Percentiles rank a stretch among this genome's conserved stretches.
Conservation (phyloP, 2,888 invertebrate species). For the Melieria omissa region DNA sequence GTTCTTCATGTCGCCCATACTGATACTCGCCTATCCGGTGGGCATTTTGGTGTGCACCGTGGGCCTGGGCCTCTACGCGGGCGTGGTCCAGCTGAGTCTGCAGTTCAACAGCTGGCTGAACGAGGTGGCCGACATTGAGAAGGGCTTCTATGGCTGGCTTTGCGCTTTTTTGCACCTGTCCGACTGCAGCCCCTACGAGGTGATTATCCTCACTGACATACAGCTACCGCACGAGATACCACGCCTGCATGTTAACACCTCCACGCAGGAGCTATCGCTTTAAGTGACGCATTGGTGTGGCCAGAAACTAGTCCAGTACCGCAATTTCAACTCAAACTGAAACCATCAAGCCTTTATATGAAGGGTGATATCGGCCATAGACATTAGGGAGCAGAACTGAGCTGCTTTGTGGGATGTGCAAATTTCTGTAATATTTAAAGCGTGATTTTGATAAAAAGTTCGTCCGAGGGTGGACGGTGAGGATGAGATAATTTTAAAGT, state of each 20-base stretch:
- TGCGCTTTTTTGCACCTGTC: conserved; percentile 75
- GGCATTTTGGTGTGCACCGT: conserved; percentile 75
- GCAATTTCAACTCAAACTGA: conserved; percentile 24
- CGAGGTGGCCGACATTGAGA: conserved; percentile 79
- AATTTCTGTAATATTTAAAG: not conserved
- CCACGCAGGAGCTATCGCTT: conserved; percentile 66
- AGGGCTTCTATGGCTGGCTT: conserved; percentile 83
- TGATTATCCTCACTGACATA: conserved; percentile 70
- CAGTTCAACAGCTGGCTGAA: conserved; percentile 76
- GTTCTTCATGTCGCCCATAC: conserved; percentile 74
- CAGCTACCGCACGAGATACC: conserved; percentile 53
- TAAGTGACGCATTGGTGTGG: conserved; percentile 44
- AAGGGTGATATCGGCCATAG: conserved; percentile 8
- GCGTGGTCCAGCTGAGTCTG: conserved; percentile 76
- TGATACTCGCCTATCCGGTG: conserved; percentile 77
- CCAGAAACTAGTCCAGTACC: not conserved
- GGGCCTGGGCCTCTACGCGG: conserved; percentile 76
- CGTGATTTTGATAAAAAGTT: not conserved
- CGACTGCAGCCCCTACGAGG: conserved; percentile 80
- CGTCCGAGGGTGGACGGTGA: conserved; percentile 27
- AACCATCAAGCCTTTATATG: conserved; percentile 34
- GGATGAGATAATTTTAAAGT: too few species aligned
- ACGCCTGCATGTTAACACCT: conserved; percentile 63
- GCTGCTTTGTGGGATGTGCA: not conserved
- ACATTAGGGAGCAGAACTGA: not conserved